These are phyloP conservation scores for Polyodon spathula DNA, from an alignment of 2,113 vertebrate genomes.

Conservation along the genomic window DNA sequence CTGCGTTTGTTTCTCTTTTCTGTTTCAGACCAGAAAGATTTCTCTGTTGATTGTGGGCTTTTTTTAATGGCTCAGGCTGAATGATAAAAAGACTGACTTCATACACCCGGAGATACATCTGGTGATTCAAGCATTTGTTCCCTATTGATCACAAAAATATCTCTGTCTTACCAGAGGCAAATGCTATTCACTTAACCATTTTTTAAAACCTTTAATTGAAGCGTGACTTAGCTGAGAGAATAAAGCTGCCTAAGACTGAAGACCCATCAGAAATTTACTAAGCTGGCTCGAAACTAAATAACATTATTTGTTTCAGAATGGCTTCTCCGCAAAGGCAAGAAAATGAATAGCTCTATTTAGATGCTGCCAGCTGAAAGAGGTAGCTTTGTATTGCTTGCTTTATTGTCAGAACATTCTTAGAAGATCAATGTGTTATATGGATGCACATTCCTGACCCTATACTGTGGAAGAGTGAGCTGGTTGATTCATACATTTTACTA, in stretches of 20 bases:
- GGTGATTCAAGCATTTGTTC: neutral
- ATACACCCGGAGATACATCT: neutral
- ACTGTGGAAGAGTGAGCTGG: neutral
- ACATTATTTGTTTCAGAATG: conserved; percentile 36
- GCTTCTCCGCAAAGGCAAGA: conserved; percentile 7
- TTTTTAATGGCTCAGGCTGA: neutral
- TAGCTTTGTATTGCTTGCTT: neutral
- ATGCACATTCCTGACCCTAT: neutral
- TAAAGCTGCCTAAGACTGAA: conserved; percentile 25
- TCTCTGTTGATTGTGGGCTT: neutral
- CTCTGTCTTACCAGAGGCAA: neutral
- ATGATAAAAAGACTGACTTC: neutral
- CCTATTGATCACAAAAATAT: neutral
- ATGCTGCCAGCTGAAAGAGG: conserved; percentile 11
- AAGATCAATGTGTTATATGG: neutral
- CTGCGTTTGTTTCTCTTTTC: neutral
- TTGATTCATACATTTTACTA: too few species aligned
- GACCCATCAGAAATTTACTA: conserved; percentile 41
- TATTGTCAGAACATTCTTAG: neutral
- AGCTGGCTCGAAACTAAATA: conserved; percentile 45
- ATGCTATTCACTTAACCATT: neutral
- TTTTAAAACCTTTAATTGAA: conserved; percentile 2
- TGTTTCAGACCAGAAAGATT: neutral
- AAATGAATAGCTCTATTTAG: conserved; percentile 43
- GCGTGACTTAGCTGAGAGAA: neutral